phyloP scores from a whole-genome alignment of 2,797 vertebrate genomes.

The Cirrhinus molitorella region DNA sequence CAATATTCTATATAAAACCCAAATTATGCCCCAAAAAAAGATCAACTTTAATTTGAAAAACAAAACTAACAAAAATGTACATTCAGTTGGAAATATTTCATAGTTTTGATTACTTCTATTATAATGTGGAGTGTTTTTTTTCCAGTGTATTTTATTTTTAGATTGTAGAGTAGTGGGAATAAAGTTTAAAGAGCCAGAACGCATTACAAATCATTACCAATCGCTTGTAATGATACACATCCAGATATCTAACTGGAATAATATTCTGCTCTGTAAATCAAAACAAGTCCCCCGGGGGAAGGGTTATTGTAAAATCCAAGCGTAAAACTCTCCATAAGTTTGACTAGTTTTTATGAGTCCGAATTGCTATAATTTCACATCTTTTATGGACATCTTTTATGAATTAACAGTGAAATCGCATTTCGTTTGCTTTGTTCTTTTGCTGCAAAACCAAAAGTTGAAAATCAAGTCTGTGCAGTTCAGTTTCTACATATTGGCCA shows the following conservation, averaged over 20 bases:
- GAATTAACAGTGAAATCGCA: constrained; percentile 51
- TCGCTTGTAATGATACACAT: constrained; percentile 49
- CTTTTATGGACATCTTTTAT: constrained; percentile 57
- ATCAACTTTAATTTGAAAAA: neutral
- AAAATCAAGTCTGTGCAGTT: constrained; percentile 24
- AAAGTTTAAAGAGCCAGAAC: constrained; percentile 54
- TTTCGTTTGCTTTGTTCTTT: constrained; percentile 12
- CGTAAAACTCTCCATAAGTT: constrained; percentile 46
- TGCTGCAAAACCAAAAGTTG: neutral
- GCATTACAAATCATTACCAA: constrained; percentile 49
- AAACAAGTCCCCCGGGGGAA: constrained; percentile 51
- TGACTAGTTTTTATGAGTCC: constrained; percentile 54
- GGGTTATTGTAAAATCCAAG: constrained; percentile 39
- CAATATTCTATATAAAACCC: neutral
- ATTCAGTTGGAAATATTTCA: neutral
- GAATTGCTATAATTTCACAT: constrained; percentile 57
- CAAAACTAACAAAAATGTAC: neutral
- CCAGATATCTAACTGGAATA: constrained; percentile 57
- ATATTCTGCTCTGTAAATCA: constrained; percentile 53
- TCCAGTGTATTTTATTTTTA: constrained; percentile 6
- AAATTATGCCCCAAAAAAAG: neutral
- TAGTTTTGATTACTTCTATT: neutral
- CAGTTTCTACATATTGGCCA: neutral
- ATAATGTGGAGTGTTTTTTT: neutral
- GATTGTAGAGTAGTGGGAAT: neutral